These are phyloP conservation scores for Paracentrotus lividus DNA, from an alignment of 53 echinoderm and acorn worm genomes.

Conservation along the genomic window DNA sequence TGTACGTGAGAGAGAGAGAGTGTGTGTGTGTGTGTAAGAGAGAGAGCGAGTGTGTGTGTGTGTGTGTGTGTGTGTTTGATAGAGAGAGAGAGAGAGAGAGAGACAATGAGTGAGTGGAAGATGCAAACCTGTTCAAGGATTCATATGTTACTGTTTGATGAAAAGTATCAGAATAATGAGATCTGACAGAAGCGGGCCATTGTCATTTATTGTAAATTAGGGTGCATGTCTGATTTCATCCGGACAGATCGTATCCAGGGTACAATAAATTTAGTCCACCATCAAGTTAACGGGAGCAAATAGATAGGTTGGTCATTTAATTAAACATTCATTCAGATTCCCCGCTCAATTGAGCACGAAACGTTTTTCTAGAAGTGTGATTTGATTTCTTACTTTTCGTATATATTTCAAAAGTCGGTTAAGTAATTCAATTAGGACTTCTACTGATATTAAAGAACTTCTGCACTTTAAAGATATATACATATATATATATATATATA, in stretches of 20 bases:
- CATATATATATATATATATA: no score
- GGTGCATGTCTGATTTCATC: slow-evolving; percentile 44
- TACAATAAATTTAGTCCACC: background rate
- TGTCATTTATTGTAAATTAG: slow-evolving; percentile 58
- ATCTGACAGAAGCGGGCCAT: slow-evolving; percentile 26
- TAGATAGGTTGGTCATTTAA: background rate
- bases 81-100: background rate
- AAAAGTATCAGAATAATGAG: slow-evolving; percentile 38
- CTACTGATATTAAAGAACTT: no score
- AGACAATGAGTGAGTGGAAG: no score
- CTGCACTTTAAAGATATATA: no score
- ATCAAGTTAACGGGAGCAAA: background rate
- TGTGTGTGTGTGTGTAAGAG: no score
- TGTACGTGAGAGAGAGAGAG: no score
- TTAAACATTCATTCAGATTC: background rate
- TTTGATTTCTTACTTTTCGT: no score
- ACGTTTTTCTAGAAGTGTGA: background rate
- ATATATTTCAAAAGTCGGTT: no score
- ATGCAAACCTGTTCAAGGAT: slow-evolving; percentile 3
- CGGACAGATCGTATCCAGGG: background rate
- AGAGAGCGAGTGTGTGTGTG: no score
- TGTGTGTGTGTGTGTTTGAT: background rate
- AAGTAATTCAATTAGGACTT: no score
- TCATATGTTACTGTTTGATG: background rate
- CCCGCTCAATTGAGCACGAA: background rate